A percentile compares a stretch with the other conserved stretches of the same genome.
Conservation (phyloP, 2,113 vertebrate species). For the Diglossa brunneiventris region DNA sequence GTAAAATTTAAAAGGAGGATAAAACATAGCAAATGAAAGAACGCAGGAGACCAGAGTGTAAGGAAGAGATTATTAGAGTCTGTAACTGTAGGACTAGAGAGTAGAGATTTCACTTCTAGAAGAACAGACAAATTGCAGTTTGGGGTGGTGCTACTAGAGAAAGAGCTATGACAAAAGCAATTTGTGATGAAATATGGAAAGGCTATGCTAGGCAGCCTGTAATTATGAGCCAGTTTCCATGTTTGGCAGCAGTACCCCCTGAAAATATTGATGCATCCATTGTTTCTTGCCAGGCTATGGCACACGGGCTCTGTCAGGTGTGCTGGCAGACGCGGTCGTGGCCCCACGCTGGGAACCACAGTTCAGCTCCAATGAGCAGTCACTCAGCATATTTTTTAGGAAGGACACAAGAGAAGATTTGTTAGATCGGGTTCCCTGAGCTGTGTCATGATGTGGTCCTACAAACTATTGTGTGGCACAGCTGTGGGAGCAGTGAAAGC, state of each 20-base stretch:
- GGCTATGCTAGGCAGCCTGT: neutral
- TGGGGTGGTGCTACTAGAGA: neutral
- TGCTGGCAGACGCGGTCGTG: neutral
- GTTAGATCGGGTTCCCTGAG: neutral
- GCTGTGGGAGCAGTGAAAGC: neutral
- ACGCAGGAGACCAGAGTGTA: neutral
- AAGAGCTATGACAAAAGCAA: neutral
- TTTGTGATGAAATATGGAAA: conserved; percentile 2
- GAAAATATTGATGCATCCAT: neutral
- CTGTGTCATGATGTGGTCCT: rapidly evolving
- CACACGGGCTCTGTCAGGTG: conserved; percentile 12
- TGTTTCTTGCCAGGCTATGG: neutral
- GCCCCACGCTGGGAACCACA: neutral
- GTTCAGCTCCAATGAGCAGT: neutral
- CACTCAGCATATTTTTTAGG: neutral
- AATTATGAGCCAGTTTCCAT: conserved; percentile 12
- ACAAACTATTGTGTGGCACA: neutral
- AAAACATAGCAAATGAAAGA: neutral
- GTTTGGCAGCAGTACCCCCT: neutral
- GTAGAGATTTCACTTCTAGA: neutral
- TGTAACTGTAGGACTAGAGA: neutral
- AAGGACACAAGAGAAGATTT: neutral
- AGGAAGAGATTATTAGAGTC: neutral
- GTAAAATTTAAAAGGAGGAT: neutral
- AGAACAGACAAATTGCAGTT: neutral